A percentile compares a stretch with the other conserved stretches of the same genome.
These are phyloP conservation scores for Clavelina lepadiformis DNA, from an alignment of 23 tunicate genomes.

Conservation along the genomic window DNA sequence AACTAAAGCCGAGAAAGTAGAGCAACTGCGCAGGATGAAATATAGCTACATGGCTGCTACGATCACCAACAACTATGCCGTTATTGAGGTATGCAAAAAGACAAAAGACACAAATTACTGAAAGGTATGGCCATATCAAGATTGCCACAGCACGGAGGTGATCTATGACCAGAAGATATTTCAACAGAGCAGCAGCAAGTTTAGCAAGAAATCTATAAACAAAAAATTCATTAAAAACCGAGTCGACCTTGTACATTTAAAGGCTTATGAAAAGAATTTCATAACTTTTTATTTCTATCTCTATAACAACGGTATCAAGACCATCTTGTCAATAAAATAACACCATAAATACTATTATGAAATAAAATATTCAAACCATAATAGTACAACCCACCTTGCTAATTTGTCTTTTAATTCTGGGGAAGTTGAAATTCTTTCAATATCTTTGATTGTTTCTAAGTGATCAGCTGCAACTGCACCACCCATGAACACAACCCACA, in stretches of 20 bases:
- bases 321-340: not conserved
- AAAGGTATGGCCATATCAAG: slow-evolving; percentile 54
- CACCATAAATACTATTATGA: not conserved
- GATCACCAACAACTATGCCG: slow-evolving; percentile 82
- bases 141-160: slow-evolving; percentile 14
- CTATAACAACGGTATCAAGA: not conserved
- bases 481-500: slow-evolving; percentile 85
- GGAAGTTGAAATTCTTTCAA: slow-evolving; percentile 50
- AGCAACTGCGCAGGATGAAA: slow-evolving; percentile 62
- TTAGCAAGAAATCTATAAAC: slow-evolving; percentile 55
- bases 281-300: not conserved
- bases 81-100: slow-evolving; percentile 52
- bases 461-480: slow-evolving; percentile 52
- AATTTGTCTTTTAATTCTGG: slow-evolving; percentile 62
- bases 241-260: not conserved
- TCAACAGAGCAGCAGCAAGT: slow-evolving; percentile 36
- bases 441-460: slow-evolving; percentile 33
- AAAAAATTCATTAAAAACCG: not conserved
- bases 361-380: not conserved
- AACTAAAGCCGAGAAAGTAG: slow-evolving; percentile 49
- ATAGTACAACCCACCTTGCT: slow-evolving; percentile 29
- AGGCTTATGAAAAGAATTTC: not conserved
- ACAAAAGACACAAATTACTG: slow-evolving; percentile 29
- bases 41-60: slow-evolving; percentile 53
- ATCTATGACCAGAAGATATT: slow-evolving; percentile 53